Conservation (phyloP, 2,113 vertebrate species). For the Lagenorhynchus albirostris region DNA sequence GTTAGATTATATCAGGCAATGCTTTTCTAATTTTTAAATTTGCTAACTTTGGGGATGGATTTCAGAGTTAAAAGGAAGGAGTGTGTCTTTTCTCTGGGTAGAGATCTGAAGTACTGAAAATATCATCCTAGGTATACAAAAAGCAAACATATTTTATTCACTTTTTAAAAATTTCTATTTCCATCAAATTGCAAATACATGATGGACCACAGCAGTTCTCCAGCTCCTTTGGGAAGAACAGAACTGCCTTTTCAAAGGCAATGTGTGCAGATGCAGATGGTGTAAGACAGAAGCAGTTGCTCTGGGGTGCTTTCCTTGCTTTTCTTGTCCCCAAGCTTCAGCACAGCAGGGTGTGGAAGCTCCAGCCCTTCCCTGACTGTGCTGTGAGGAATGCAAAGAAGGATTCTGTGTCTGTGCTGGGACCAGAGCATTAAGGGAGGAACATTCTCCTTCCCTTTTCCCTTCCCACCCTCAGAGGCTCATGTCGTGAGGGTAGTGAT, state of each 20-base stretch:
- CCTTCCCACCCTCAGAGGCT: not conserved
- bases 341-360: not conserved
- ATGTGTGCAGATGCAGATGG: not conserved
- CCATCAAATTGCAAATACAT: not conserved
- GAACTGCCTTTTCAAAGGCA: not conserved
- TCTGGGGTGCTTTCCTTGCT: not conserved
- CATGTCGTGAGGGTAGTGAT: rapidly evolving
- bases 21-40: not conserved
- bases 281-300: not conserved
- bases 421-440: not conserved
- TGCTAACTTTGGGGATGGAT: not conserved
- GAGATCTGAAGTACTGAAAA: not conserved
- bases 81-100: not conserved
- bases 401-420: not conserved
- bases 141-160: not conserved
- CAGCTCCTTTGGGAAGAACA: not conserved
- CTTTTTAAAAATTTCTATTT: not conserved
- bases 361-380: not conserved
- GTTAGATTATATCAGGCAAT: not conserved
- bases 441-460: not conserved
- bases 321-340: not conserved
- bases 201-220: not conserved
- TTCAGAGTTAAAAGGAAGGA: not conserved
- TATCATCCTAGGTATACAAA: not conserved
- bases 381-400: not conserved